These are phyloP conservation scores for Exephanes ischioxanthus DNA, from an alignment of 2,888 invertebrate genomes.

Conservation along the genomic window DNA sequence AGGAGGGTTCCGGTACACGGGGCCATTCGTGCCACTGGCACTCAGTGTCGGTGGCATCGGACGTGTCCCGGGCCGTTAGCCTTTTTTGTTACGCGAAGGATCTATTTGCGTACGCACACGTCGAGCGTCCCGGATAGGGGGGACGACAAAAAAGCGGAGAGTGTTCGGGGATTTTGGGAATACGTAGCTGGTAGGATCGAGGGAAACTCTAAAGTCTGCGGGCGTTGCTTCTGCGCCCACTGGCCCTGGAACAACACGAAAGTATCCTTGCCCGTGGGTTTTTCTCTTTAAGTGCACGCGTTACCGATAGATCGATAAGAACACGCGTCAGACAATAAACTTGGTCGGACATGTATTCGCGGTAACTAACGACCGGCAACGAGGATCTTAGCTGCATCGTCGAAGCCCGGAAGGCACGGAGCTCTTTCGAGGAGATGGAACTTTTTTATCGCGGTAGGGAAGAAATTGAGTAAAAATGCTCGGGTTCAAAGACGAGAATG, in stretches of 20 bases:
- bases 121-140: constrained; percentile 9
- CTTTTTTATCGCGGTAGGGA: constrained; percentile 33
- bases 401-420: constrained; percentile 5
- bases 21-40: constrained; percentile 22
- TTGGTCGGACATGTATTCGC: not conserved
- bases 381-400: not conserved
- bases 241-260: not conserved
- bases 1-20: constrained; percentile 1
- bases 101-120: constrained; percentile 47
- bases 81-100: constrained; percentile 45
- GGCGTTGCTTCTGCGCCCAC: not conserved
- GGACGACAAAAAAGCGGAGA: constrained; percentile 50
- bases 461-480: constrained; percentile 31
- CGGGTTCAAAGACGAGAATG: constrained; percentile 8
- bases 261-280: not conserved
- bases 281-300: not conserved
- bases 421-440: constrained; percentile 50
- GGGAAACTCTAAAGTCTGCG: not conserved
- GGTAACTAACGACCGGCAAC: not conserved
- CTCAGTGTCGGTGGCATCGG: constrained; percentile 22
- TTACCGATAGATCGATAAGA: constrained; percentile 22
- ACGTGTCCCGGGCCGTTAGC: constrained; percentile 6
- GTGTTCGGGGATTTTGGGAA: constrained; percentile 69
- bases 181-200: constrained; percentile 45
- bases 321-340: constrained; percentile 29